Conservation (phyloP, 2,888 invertebrate species). For the Eurytoma californica region DNA sequence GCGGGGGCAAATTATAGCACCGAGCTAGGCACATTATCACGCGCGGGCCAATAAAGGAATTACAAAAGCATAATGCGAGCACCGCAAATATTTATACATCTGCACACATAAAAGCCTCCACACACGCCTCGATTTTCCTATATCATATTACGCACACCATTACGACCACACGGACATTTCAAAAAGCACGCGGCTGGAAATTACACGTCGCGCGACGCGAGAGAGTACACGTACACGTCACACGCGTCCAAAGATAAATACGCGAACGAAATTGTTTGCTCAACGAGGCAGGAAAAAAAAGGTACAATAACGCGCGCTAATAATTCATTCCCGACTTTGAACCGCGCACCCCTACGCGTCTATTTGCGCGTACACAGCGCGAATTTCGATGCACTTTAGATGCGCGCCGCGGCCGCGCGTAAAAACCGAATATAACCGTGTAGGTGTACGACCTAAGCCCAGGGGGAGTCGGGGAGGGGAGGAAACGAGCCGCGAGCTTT, state of each 20-base stretch:
- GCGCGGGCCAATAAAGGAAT: slow-evolving; percentile 13
- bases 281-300: not conserved
- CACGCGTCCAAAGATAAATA: not conserved
- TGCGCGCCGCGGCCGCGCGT: too few relatives aligned
- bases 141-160: not conserved
- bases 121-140: not conserved
- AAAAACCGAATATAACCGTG: too few relatives aligned
- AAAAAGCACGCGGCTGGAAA: not conserved
- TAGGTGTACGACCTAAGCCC: too few relatives aligned
- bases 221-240: not conserved
- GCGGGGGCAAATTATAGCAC: not conserved
- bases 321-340: too few relatives aligned
- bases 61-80: slow-evolving; percentile 18
- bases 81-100: slow-evolving; percentile 34
- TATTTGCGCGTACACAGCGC: too few relatives aligned
- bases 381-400: too few relatives aligned
- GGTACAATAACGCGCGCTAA: too few relatives aligned
- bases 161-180: not conserved
- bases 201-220: not conserved
- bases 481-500: not conserved
- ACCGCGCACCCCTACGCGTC: too few relatives aligned
- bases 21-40: not conserved
- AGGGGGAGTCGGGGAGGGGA: not conserved
- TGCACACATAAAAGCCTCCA: not conserved
- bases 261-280: slow-evolving; percentile 10